A percentile compares a stretch with the other conserved stretches of the same genome.
Conservation (phyloP, 1,140 invertebrate genomes). For the Halictus rubicundus region DNA sequence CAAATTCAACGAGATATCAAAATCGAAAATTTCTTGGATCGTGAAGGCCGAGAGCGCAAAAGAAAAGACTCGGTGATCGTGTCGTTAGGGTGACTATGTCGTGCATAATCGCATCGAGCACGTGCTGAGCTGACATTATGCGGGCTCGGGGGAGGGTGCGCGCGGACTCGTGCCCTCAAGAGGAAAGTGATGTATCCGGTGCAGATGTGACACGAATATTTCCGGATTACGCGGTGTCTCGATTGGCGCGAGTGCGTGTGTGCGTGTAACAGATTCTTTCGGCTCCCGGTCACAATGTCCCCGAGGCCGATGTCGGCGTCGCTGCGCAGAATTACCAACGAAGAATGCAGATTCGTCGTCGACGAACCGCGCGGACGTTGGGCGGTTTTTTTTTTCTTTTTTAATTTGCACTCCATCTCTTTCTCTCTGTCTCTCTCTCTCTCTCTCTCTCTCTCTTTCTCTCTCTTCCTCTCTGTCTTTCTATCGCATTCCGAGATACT, state of each 20-base stretch:
- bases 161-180: neutral
- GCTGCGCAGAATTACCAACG: too few relatives aligned
- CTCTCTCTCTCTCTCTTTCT: neutral
- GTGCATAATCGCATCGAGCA: too few relatives aligned
- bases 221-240: constrained; percentile 37
- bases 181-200: constrained; percentile 40
- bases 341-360: neutral
- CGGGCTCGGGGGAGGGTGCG: neutral
- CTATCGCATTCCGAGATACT: constrained; percentile 12
- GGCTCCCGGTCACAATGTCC: too few relatives aligned
- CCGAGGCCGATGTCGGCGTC: too few relatives aligned
- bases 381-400: neutral
- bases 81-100: too few relatives aligned
- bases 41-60: too few relatives aligned
- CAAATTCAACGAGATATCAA: too few relatives aligned
- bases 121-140: neutral
- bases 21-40: too few relatives aligned
- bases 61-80: too few relatives aligned
- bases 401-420: neutral
- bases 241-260: neutral
- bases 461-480: neutral
- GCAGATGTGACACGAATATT: constrained; percentile 46
- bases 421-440: neutral
- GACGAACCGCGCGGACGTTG: neutral
- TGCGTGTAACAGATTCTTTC: too few relatives aligned